Evolutionary conservation across 2,888 invertebrate species (phyloP), one percentile per base, ranked within the genome.

Genomic region (Apotomis turbidana): DNA sequence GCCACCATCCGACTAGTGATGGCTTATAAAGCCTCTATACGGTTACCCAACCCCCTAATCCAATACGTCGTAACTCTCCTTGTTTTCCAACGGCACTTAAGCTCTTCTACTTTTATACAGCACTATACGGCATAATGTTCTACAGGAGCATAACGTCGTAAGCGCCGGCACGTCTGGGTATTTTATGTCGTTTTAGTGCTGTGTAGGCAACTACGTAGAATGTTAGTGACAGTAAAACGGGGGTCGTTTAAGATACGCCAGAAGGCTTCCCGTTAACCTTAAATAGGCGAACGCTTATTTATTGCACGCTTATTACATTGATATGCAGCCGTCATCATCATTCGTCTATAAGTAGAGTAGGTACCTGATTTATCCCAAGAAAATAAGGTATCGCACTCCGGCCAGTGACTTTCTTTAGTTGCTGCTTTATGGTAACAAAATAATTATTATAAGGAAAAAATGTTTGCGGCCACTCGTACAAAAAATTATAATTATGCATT

Each of bases 21-120:
- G 49, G 61, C n/a, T 61, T 61, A 61, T 61, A 61, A 61, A 61
- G 36, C 27, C 36, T 36, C 49, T 49, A 61, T 61, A 49, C 27
- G 60, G 44, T 44, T 44, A 15, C 15, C 4, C 41, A 41, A 46
- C 12, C 27, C 49, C 15, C 61, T 8, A 4, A 12, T 27, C 49
- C 15, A 27, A 49, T 36, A 46, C 49, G 46, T 27, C 15, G 10
- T 46, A 49, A 61, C 27, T 49, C 3, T 27, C 49, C 10, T 49
- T 12, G 27, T 6, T 8, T 49, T 38, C 58, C 58, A 12, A 58
- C 5, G 5, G n/a, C 49, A 10, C 38, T n/a, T 58, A 38, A 58
- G 38, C 38, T n/a, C 27, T 38, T 38, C 38, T 36, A 58, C 5
- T 36, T 58, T 12, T 38, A 57, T 10, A 9, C 5, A 49, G 49